A percentile compares a stretch with the other conserved stretches of the same genome.
phyloP scores from a whole-genome alignment of 2,797 vertebrate genomes.

The Chloroceryle amazona region DNA sequence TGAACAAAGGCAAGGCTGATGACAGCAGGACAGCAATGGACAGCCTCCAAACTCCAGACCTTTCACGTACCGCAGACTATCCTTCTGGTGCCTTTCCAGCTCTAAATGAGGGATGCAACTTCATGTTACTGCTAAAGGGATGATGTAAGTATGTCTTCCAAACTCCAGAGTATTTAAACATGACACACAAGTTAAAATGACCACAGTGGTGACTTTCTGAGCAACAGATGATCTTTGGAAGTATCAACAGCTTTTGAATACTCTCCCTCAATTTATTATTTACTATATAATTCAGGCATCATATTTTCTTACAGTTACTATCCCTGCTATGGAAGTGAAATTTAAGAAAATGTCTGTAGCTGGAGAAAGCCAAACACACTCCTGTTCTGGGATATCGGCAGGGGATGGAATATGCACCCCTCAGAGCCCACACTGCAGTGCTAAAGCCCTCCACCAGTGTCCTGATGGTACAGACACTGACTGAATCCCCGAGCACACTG shows the following conservation, averaged over 20 bases:
- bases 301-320: not conserved
- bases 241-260: not conserved
- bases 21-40: not conserved
- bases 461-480: not conserved
- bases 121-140: not conserved
- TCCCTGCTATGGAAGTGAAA: not conserved
- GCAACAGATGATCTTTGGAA: not conserved
- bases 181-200: not conserved
- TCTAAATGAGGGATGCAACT: not conserved
- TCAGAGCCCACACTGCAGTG: accelerated
- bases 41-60: not conserved
- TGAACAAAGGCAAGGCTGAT: constrained; percentile 11
- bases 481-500: accelerated
- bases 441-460: not conserved
- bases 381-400: not conserved
- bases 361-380: not conserved
- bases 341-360: not conserved
- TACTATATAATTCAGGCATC: not conserved
- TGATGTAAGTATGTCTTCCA: not conserved
- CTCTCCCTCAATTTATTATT: not conserved
- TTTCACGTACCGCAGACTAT: not conserved
- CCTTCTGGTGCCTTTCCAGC: not conserved
- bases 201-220: not conserved
- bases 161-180: not conserved
- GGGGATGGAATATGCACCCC: not conserved